Evolutionary conservation across 2,888 invertebrate species (phyloP).

Genomic region (Seira sanloemensis): DNA sequence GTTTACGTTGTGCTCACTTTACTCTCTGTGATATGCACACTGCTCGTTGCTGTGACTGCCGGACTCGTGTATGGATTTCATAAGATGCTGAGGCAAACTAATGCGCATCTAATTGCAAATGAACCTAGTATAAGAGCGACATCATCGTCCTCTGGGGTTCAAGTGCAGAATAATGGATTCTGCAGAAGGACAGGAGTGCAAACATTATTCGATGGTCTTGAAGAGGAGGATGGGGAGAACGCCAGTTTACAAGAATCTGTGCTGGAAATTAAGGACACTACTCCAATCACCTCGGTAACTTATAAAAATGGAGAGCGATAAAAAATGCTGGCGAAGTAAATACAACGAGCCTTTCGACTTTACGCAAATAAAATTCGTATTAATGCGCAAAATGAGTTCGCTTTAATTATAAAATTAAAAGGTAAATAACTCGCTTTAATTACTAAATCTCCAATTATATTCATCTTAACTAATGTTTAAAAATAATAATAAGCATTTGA

Average conservation of each 20-base stretch:
- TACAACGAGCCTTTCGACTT: background rate
- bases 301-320: conserved; percentile 10
- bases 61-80: conserved; percentile 31
- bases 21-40: conserved; percentile 11
- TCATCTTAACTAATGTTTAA: background rate
- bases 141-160: too few species aligned
- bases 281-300: conserved; percentile 17
- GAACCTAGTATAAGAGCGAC: too few species aligned
- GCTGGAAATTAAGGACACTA: conserved; percentile 23
- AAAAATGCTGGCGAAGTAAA: background rate
- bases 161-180: background rate
- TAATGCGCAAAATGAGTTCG: background rate
- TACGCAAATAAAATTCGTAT: background rate
- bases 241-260: background rate
- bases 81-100: background rate
- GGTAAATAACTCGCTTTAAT: too few species aligned
- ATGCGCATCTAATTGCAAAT: too few species aligned
- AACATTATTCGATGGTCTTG: too few species aligned
- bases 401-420: too few species aligned
- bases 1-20: conserved; percentile 23
- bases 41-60: conserved; percentile 26
- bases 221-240: background rate
- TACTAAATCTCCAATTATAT: too few species aligned
- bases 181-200: background rate
- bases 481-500: background rate